Base-by-base conservation (phyloP, 2,888 invertebrate genomes). In the Mystacides longicornis region DNA sequence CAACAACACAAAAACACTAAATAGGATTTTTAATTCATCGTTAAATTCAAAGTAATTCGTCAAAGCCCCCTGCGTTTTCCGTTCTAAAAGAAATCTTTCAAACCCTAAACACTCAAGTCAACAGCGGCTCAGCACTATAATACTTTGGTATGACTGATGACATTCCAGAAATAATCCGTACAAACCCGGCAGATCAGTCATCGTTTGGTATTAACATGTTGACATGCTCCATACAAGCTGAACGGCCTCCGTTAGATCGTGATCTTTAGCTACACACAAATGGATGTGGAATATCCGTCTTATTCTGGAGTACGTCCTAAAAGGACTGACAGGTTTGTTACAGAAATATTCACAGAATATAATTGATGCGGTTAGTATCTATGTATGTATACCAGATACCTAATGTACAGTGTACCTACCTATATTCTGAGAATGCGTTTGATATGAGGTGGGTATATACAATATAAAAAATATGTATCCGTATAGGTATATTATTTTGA, bases 181-280 rank as follows among this genome's bases (percentile, higher is more conserved):
- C 56, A 55, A 57, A 60, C 55, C 48, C 57, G 49, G 55, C 49
- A 58, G 37, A 60, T 60, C 60, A 51, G 54, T 58, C 58, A 53
- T 54, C 27, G 31, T 37, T 50, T 54, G 27, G 14, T 31, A 11
- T 1, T n/a, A 57, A 53, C 48, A 27, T 47, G 57, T 46, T 51
- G 57, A 57, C 57, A 48, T 21, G 50, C 20, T 48, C 48, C 48
- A 48, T 48, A 48, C 48, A 48, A 48, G 16, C 48, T 23, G 23
- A 18, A 23, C 11, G 4, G 48, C 5, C 23, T 7, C 11, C 46
- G 21, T 20, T 31, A 9, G 21, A 46, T 37, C 16, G 37, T 37
- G 14, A 14, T 37, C 16, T 7, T 37, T 37, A 37, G 3, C 14
- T 14, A 37, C 3, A 14, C 37, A 37, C 7, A 3, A 37, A 14